Evolutionary conservation across 2,797 vertebrate species (phyloP), one percentile per base, ranked within the genome.

Genomic region (Cetoscarus ocellatus): DNA sequence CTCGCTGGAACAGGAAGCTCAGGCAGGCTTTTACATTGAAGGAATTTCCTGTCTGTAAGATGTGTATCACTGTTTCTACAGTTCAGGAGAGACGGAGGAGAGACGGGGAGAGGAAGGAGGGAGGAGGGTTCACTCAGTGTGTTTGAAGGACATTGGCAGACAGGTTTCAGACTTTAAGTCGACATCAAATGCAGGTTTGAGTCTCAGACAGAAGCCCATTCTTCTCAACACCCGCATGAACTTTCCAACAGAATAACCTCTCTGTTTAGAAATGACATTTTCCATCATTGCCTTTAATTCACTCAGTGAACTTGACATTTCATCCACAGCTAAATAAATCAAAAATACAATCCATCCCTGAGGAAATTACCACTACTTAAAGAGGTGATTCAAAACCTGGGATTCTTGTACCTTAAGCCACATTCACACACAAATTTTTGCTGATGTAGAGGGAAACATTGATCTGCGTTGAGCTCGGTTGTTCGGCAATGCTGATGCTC

Each of bases 21-120:
- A 63, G 76, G 72, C 63, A 61, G 74, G 79, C 79, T 85, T 92
- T 92, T 91, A 92, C 84, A 90, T 79, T 83, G 79, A 71, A 92
- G 89, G 92, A 92, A 93, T 93, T 94, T 95, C 93, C 92, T 93
- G 90, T 56, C 77, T 52, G 53, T 85, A 45, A 83, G 92, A 93
- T 94, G 85, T 67, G 79, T 91, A 92, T 94, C 91, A 47, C 72
- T 52, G 58, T 88, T 85, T 71, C 74, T 70, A 45, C 48, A 68
- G 78, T 70, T 67, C 51, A 54, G 17, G 54, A 61, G 56, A 67
- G 61, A 72, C 15, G 15, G 45, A 65, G 68, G 49, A 27, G 11
- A 55, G 53, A 77, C 63, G 27, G 66, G 57, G 66, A 73, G 38
- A 62, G 34, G 55, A 4, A 49, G 49, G 45, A 68, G 56, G 77